A percentile compares a stretch with the other conserved stretches of the same genome.
These are phyloP conservation scores for Alsophila aescularia DNA, from an alignment of 2,888 invertebrate genomes.

Conservation along the genomic window DNA sequence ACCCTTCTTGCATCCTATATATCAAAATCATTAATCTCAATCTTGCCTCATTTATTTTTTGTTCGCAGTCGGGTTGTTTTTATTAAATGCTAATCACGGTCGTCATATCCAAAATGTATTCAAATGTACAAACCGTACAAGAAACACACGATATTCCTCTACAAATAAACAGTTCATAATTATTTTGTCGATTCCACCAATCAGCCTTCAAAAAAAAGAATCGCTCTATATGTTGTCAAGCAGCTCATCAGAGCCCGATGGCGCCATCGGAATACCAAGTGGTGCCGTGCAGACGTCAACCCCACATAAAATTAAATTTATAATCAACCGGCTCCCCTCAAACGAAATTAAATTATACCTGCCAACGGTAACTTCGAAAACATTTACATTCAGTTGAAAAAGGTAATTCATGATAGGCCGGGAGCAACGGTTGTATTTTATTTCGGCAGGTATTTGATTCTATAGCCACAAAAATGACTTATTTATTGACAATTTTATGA, in stretches of 20 bases:
- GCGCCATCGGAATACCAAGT: constrained; percentile 73
- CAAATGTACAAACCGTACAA: not conserved
- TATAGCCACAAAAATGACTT: too few relatives aligned
- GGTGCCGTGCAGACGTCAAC: constrained; percentile 61
- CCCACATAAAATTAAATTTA: constrained; percentile 80
- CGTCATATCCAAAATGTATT: not conserved
- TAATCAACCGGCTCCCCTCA: constrained; percentile 75
- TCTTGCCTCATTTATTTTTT: too few relatives aligned
- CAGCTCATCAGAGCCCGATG: constrained; percentile 67
- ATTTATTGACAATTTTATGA: too few relatives aligned
- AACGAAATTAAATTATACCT: constrained; percentile 80
- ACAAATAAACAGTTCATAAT: not conserved
- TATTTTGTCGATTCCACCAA: constrained; percentile 26
- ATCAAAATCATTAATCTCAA: too few relatives aligned
- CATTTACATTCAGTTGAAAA: constrained; percentile 75
- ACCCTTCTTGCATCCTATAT: too few relatives aligned
- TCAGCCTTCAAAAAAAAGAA: constrained; percentile 40
- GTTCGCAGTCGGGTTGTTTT: too few relatives aligned
- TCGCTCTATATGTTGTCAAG: constrained; percentile 55
- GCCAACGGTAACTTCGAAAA: constrained; percentile 72
- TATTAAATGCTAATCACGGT: not conserved
- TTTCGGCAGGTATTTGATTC: not conserved
- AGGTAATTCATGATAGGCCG: constrained; percentile 22
- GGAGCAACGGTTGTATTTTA: not conserved
- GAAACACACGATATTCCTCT: not conserved